Percentiles rank a stretch among this genome's conserved stretches.
Evolutionary conservation across 2,797 vertebrate genomes (phyloP).

Genomic region (Gastrophryne carolinensis): DNA sequence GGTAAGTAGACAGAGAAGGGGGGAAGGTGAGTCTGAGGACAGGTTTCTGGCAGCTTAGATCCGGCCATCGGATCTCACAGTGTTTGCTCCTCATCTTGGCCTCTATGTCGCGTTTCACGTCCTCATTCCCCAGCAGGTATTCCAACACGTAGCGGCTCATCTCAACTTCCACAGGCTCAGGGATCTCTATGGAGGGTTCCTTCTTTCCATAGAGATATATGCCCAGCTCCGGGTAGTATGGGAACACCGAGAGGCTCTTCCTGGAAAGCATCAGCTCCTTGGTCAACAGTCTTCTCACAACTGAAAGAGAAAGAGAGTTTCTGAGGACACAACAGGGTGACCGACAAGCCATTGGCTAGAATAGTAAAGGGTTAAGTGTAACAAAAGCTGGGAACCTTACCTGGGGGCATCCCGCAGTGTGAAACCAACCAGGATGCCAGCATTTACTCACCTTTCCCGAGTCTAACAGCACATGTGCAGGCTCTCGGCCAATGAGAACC

Average conservation of each 20-base stretch:
- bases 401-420: too few relatives aligned
- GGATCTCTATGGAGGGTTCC: neutral
- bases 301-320: neutral
- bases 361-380: too few relatives aligned
- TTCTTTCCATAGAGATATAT: conserved; percentile 7
- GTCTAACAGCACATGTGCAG: too few relatives aligned
- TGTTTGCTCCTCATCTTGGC: conserved; percentile 1
- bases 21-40: conserved; percentile 55
- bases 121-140: neutral
- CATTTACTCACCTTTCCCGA: too few relatives aligned
- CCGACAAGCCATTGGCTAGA: too few relatives aligned
- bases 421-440: too few relatives aligned
- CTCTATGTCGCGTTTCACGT: neutral
- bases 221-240: neutral
- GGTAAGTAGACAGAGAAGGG: conserved; percentile 63
- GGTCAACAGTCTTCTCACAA: neutral
- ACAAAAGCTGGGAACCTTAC: too few relatives aligned
- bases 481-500: too few relatives aligned
- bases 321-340: too few relatives aligned
- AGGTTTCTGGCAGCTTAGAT: neutral
- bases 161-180: neutral
- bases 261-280: conserved; percentile 6
- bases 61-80: conserved; percentile 29
- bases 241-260: conserved; percentile 9
- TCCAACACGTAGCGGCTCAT: conserved; percentile 34